A percentile compares a stretch with the other conserved stretches of the same genome.
These are phyloP conservation scores for Hipposideros armiger DNA, from an alignment of 2,113 vertebrate genomes.

Conservation along the genomic window DNA sequence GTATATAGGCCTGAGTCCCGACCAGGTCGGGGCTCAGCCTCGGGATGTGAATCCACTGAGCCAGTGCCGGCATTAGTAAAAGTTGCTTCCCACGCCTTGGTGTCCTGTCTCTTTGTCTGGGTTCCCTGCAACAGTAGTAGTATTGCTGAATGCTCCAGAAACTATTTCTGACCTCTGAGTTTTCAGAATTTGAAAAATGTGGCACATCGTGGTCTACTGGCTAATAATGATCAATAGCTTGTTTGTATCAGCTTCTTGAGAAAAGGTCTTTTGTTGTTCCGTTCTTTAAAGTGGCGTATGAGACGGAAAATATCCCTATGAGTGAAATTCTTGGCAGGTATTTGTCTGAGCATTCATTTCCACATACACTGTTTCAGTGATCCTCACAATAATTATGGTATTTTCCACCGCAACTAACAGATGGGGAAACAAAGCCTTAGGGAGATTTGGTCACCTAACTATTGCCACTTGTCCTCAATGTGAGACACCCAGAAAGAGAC, in stretches of 20 bases:
- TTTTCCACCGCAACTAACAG: neutral
- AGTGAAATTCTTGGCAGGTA: neutral
- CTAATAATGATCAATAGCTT: neutral
- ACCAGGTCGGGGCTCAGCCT: too few relatives aligned
- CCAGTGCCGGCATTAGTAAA: too few relatives aligned
- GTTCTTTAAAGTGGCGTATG: neutral
- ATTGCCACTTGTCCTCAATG: neutral
- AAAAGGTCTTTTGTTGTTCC: neutral
- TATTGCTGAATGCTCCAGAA: neutral
- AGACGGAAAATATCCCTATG: neutral
- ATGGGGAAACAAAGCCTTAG: neutral
- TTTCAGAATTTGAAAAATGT: conserved; percentile 19
- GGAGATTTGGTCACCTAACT: neutral
- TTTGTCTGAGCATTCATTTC: neutral
- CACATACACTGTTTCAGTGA: neutral
- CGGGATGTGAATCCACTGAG: too few relatives aligned
- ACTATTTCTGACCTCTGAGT: neutral
- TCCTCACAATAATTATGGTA: neutral
- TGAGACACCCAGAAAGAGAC: neutral
- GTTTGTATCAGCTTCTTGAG: neutral
- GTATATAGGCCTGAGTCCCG: too few relatives aligned
- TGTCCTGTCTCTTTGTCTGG: too few relatives aligned
- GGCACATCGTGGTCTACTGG: neutral
- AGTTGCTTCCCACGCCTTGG: too few relatives aligned
- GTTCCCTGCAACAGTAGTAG: neutral